A percentile compares a stretch with the other conserved stretches of the same genome.
phyloP scores from a whole-genome alignment of 2,888 invertebrate species.

The Perizoma affinitatum region DNA sequence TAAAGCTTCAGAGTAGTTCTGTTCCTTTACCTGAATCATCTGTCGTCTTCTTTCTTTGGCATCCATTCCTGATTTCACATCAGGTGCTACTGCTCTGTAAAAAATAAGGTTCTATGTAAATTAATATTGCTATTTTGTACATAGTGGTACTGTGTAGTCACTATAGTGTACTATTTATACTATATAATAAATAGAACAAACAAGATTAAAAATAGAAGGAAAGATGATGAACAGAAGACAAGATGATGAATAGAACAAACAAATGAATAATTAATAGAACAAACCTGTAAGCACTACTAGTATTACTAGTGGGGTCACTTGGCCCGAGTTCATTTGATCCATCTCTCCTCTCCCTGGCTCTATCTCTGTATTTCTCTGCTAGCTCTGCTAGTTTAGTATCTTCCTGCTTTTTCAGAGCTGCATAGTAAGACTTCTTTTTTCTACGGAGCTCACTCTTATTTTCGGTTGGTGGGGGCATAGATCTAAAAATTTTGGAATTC shows the following conservation, averaged over 20 bases:
- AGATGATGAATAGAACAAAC: conserved; percentile 40
- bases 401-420: conserved; percentile 96
- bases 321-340: conserved; percentile 93
- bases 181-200: too few species aligned
- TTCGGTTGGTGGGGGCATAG: conserved; percentile 83
- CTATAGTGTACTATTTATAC: too few species aligned
- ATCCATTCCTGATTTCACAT: conserved; percentile 96
- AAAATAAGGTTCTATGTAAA: conserved; percentile 4
- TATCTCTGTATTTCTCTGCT: conserved; percentile 95
- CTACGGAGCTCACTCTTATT: conserved; percentile 93
- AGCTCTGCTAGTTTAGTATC: conserved; percentile 97
- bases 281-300: conserved; percentile 89
- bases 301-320: conserved; percentile 93
- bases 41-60: conserved; percentile 97
- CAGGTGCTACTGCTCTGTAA: conserved; percentile 96
- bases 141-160: too few species aligned
- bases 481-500: conserved; percentile 47
- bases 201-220: too few species aligned
- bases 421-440: conserved; percentile 97
- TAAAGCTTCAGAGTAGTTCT: not conserved
- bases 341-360: conserved; percentile 95
- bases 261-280: too few species aligned
- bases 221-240: too few species aligned
- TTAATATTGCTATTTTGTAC: not conserved
- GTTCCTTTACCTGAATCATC: conserved; percentile 89